Base-by-base conservation (phyloP, 1,140 invertebrate species). In the Drosophila kepulauana region DNA sequence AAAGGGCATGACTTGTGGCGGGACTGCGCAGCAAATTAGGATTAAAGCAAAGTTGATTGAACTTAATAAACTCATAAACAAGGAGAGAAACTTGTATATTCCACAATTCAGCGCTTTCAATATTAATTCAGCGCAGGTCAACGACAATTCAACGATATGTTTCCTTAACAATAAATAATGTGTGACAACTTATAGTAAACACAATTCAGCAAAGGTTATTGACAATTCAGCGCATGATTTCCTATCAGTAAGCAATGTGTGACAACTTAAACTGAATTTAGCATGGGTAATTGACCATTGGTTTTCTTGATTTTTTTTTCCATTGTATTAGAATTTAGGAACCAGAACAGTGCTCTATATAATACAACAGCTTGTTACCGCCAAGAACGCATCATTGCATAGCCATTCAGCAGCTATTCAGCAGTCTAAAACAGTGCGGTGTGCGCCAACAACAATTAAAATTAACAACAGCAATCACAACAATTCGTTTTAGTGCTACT, bases 1-100 rank as follows among this genome's bases (percentile, higher is more conserved):
- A 91, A 97, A 96, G 57, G 95, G 95, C 93, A 95, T 94, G 75
- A 97, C 95, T 93, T 95, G 94, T 25, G 96, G 96, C 64, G 95
- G 84, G 1, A 93, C 91, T 92, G 88, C 3, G 35, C n/a, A 15
- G 10, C 13, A 10, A n/a, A 15, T 10, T 43, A 15, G 11, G 5
- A 11, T 8, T 28, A 41, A 49, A 48, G 30, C 28, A 25, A 11
- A 54, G 7, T 61, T 13, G 35, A 3, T 7, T 35, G 11, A 43
- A 5, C 1, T 28, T 7, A 10, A 2, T 1, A 15, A 41, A 16
- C 1, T 15, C 10, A 15, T 25, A 28, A 20, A 13, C 33, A 35
- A n/a, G 15, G 5, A 16, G 1, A 1, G 15, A 11, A 10, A 38
- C 10, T 8, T 8, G 11, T 25, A 38, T 1, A 5, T 33, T 15